phyloP scores from a whole-genome alignment of 2,113 vertebrate genomes.

The Sclerurus mexicanus region DNA sequence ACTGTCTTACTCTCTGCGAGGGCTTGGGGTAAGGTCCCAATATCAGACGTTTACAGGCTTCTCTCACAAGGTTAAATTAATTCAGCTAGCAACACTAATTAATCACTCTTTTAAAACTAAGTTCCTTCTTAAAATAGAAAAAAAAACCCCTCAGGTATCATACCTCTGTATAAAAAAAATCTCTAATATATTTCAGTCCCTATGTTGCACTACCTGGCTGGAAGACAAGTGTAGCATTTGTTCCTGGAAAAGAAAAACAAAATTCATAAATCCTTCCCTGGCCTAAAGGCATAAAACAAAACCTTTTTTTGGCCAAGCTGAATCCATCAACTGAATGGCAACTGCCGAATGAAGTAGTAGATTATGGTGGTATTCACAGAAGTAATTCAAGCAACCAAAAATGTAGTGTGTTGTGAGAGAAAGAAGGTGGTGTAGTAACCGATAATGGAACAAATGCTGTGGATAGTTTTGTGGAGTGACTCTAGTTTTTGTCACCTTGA shows the following conservation, averaged over 20 bases:
- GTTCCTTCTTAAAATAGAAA: background rate
- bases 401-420: background rate
- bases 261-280: slow-evolving; percentile 31
- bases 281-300: slow-evolving; percentile 53
- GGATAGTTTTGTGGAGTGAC: background rate
- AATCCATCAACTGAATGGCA: slow-evolving; percentile 42
- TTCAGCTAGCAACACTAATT: background rate
- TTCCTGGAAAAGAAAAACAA: slow-evolving; percentile 50
- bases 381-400: slow-evolving; percentile 31
- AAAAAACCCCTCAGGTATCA: background rate
- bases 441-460: background rate
- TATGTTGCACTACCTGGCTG: background rate
- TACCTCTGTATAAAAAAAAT: slow-evolving; percentile 25
- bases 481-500: background rate
- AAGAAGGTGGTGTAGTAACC: background rate
- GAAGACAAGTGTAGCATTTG: slow-evolving; percentile 46
- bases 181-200: background rate
- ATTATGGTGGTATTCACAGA: slow-evolving; percentile 31
- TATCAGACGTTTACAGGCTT: background rate
- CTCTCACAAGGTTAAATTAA: background rate
- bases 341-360: slow-evolving; percentile 9
- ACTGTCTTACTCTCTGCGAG: background rate
- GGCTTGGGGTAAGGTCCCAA: background rate
- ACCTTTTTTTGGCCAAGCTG: background rate
- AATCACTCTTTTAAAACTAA: background rate